Percentiles rank a stretch among this genome's conserved stretches.
Evolutionary conservation across 2,113 vertebrate genomes (phyloP).

Genomic region (Lutjanus erythropterus): DNA sequence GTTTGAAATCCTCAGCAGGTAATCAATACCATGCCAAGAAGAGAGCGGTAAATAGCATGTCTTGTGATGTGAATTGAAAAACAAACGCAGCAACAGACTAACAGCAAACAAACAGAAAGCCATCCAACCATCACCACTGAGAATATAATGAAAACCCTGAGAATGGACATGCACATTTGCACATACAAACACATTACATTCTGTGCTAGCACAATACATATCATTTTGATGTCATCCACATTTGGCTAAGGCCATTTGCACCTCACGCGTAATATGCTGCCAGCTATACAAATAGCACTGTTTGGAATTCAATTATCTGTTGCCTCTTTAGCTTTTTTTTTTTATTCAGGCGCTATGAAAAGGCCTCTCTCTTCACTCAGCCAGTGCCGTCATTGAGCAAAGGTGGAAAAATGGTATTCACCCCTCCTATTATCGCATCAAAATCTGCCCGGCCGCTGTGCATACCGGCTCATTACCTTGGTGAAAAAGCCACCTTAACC

Average conservation of each 20-base stretch:
- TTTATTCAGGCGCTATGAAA: constrained; percentile 66
- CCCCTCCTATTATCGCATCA: constrained; percentile 83
- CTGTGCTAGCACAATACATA: constrained; percentile 64
- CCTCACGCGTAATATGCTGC: constrained; percentile 71
- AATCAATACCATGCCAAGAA: constrained; percentile 68
- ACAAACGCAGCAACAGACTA: constrained; percentile 51
- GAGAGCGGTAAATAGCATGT: constrained; percentile 60
- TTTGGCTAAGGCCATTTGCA: constrained; percentile 78
- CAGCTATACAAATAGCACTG: constrained; percentile 76
- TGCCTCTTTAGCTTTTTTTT: constrained; percentile 59
- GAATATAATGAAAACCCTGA: constrained; percentile 63
- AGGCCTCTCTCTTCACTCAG: constrained; percentile 58
- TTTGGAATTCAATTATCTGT: constrained; percentile 80
- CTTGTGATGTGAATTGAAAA: constrained; percentile 61
- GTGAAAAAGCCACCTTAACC: constrained; percentile 85
- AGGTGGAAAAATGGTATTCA: constrained; percentile 72
- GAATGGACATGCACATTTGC: constrained; percentile 74
- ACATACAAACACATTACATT: constrained; percentile 75
- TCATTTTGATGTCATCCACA: constrained; percentile 76
- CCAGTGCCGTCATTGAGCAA: constrained; percentile 63
- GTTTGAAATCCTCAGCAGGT: constrained; percentile 68
- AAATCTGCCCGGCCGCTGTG: constrained; percentile 72
- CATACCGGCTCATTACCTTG: constrained; percentile 83
- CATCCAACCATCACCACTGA: constrained; percentile 60
- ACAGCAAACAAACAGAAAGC: constrained; percentile 65